Conservation (phyloP, 2,797 vertebrate genomes). For the Rhincodon typus region DNA sequence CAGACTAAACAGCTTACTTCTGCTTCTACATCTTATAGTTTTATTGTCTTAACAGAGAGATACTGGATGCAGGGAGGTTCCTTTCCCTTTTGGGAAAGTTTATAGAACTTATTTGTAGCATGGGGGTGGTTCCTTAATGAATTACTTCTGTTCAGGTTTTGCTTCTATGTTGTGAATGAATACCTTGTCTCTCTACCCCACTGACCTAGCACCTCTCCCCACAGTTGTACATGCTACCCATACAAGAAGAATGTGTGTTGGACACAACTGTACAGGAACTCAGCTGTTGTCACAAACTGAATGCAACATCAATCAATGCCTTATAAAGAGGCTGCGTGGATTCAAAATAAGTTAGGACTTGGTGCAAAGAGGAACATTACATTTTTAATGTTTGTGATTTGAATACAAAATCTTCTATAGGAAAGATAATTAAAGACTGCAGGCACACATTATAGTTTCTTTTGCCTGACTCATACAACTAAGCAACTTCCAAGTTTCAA, state of each 20-base stretch:
- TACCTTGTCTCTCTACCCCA: background rate
- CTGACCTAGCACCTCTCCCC: background rate
- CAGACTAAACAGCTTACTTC: too few relatives aligned
- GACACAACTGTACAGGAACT: background rate
- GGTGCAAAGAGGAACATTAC: background rate
- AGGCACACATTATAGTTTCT: background rate
- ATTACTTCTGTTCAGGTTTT: too few relatives aligned
- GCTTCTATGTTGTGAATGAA: too few relatives aligned
- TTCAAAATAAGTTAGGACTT: background rate
- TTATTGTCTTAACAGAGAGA: too few relatives aligned
- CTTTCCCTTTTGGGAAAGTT: too few relatives aligned
- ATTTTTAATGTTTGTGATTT: slow-evolving; percentile 10
- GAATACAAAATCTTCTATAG: slow-evolving; percentile 21
- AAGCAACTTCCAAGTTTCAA: background rate
- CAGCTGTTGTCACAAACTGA: background rate
- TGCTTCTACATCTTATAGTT: too few relatives aligned
- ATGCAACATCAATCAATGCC: background rate
- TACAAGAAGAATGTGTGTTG: background rate
- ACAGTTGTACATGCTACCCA: background rate
- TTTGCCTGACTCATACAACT: background rate
- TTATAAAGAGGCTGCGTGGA: background rate
- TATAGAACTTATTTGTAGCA: too few relatives aligned
- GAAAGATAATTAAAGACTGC: background rate
- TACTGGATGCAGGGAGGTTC: too few relatives aligned
- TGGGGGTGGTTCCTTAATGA: too few relatives aligned